These are phyloP conservation scores for Lanius ludovicianus DNA, from an alignment of 2,113 vertebrate genomes.

Conservation along the genomic window DNA sequence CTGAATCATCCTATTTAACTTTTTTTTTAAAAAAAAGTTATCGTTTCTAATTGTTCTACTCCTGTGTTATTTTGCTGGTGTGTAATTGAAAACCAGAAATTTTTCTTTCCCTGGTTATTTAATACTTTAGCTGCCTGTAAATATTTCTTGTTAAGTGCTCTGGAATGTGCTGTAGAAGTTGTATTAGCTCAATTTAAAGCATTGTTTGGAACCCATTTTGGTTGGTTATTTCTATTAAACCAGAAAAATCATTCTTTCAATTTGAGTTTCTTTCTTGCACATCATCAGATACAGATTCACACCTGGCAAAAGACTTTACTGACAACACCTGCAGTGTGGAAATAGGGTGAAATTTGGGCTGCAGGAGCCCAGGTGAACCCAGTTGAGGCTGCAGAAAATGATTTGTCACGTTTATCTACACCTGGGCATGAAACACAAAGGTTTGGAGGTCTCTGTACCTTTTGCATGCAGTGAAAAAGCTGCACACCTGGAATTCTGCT, in stretches of 20 bases:
- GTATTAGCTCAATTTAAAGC: conserved; percentile 76
- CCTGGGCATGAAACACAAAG: too few species aligned
- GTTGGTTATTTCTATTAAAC: conserved; percentile 84
- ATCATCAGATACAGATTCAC: fast-evolving
- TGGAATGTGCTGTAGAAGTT: conserved; percentile 82
- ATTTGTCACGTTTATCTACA: fast-evolving
- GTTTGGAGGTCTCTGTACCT: not conserved
- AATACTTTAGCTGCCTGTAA: conserved; percentile 80
- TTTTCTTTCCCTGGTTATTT: conserved; percentile 78
- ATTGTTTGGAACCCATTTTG: conserved; percentile 78
- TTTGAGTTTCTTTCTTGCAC: conserved; percentile 53
- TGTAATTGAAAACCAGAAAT: conserved; percentile 70
- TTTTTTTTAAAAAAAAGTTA: conserved; percentile 50
- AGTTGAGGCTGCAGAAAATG: not conserved
- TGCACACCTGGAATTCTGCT: not conserved
- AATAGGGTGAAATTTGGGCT: not conserved
- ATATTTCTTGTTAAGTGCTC: conserved; percentile 81
- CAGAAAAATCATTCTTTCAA: conserved; percentile 71
- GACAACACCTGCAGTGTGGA: not conserved
- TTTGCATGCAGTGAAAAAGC: not conserved
- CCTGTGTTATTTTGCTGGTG: conserved; percentile 77
- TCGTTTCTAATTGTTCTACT: conserved; percentile 73
- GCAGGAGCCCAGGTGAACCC: not conserved
- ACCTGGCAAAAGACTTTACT: not conserved
- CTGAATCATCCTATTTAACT: conserved; percentile 77